Evolutionary conservation across 2,797 vertebrate species (phyloP), one percentile per base, ranked within the genome.

Genomic region (Macropodus opercularis): DNA sequence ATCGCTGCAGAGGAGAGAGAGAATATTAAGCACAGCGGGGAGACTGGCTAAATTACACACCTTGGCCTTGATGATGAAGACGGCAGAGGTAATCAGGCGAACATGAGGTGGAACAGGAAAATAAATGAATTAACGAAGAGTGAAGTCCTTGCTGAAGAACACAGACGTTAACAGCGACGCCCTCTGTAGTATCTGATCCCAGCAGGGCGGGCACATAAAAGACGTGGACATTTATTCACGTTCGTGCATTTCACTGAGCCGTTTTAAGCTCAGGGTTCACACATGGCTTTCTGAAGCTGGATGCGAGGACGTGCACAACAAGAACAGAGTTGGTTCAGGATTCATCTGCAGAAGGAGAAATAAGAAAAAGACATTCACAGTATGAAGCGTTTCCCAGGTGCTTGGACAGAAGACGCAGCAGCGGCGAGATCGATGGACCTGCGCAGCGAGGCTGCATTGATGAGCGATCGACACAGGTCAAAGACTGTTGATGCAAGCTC

Each of bases 1-100:
- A 77, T 73, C 56, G 31, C 34, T 7, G 49, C 11, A 1, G 66
- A 65, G 57, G 51, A 68, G 66, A 52, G 68, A 3, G 44, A 38
- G 63, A 54, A 77, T 69, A 72, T 84, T 68, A 87, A 61, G 73
- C 60, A 2, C 65, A 29, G 62, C 8, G 3, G 46, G 62, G 60
- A 71, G 41, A 70, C 22, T 7, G 42, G 65, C 53, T 53, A 47
- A 75, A 78, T 77, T 58, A 47, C 61, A 69, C 41, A 41, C 44
- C 10, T 42, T 52, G 0, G 13, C 79, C 85, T 85, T 87, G 75
- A 88, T 79, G 72, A 72, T 18, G 44, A 42, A 43, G 32, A 34
- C 56, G 50, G 54, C 40, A 48, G 44, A 49, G 49, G 46, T 32
- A 29, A 6, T 29, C 27, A 6, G 68, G 6, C 13, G 40, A 62